A percentile compares a stretch with the other conserved stretches of the same genome.
These are phyloP conservation scores for Brachypodius melanocephalos DNA, from an alignment of 2,113 vertebrate species.

Conservation along the genomic window DNA sequence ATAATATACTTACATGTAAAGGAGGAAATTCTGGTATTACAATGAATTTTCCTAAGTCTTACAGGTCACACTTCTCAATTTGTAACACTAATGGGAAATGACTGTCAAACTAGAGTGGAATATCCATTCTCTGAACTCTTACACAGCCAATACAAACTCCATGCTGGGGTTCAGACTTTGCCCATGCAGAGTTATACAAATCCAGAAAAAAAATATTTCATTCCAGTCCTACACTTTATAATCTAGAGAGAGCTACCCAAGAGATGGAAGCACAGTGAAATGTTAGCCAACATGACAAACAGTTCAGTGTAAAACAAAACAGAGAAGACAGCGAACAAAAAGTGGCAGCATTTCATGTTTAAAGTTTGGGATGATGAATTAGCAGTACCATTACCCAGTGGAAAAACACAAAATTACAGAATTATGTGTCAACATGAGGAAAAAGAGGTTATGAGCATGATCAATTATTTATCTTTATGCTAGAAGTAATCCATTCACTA, in stretches of 20 bases:
- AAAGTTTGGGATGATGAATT: not conserved
- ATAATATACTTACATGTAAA: slow-evolving; percentile 49
- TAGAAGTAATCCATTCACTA: not conserved
- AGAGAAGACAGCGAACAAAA: not conserved
- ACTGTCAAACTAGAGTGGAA: not conserved
- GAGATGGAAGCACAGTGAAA: not conserved
- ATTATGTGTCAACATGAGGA: not conserved
- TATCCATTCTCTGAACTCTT: not conserved
- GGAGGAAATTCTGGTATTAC: not conserved
- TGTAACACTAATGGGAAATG: not conserved
- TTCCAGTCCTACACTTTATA: not conserved
- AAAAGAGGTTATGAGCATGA: not conserved
- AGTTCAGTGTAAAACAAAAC: not conserved
- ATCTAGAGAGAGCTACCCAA: not conserved
- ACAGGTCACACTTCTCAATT: not conserved
- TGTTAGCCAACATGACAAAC: not conserved
- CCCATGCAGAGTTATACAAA: not conserved
- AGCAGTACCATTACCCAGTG: not conserved
- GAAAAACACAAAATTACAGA: not conserved
- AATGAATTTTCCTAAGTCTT: not conserved
- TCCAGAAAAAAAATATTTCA: not conserved
- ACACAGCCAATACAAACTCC: not conserved
- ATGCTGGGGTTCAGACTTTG: not conserved
- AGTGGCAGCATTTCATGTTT: not conserved
- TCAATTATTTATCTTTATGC: not conserved